phyloP scores from a whole-genome alignment of 2,888 invertebrate genomes.

The Amiota minor region DNA sequence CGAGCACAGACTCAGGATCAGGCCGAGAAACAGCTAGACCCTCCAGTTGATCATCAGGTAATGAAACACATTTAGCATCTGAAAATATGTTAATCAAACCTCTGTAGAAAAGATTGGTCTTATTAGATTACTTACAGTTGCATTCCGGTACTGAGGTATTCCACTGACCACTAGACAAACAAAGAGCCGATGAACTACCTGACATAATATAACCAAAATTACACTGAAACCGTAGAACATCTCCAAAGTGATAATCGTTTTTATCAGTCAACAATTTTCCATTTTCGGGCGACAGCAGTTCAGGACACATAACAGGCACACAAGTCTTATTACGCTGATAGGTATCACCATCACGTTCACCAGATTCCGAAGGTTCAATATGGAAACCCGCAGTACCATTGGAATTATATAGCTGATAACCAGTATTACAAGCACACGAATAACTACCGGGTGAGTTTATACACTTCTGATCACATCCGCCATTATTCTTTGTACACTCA shows the following conservation, averaged over 20 bases:
- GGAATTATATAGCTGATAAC: constrained; percentile 88
- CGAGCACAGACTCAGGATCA: constrained; percentile 87
- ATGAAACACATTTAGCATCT: constrained; percentile 92
- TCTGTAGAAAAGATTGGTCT: background rate
- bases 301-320: constrained; percentile 92
- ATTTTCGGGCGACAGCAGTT: constrained; percentile 85
- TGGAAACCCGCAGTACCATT: constrained; percentile 93
- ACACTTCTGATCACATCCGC: constrained; percentile 95
- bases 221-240: constrained; percentile 92
- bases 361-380: constrained; percentile 87
- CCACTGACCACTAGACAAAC: constrained; percentile 93
- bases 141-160: constrained; percentile 95
- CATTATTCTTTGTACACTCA: constrained; percentile 89
- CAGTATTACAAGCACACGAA: constrained; percentile 91
- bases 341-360: constrained; percentile 89
- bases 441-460: constrained; percentile 91
- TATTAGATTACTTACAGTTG: constrained; percentile 81
- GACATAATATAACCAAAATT: constrained; percentile 95
- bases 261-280: constrained; percentile 88
- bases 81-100: constrained; percentile 20
- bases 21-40: constrained; percentile 85
- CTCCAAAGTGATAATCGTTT: constrained; percentile 89
- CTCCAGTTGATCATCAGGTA: constrained; percentile 91
- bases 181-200: constrained; percentile 88
- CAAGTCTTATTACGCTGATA: constrained; percentile 95